phyloP scores from a whole-genome alignment of 1,140 invertebrate genomes.

The Microplitis demolitor region DNA sequence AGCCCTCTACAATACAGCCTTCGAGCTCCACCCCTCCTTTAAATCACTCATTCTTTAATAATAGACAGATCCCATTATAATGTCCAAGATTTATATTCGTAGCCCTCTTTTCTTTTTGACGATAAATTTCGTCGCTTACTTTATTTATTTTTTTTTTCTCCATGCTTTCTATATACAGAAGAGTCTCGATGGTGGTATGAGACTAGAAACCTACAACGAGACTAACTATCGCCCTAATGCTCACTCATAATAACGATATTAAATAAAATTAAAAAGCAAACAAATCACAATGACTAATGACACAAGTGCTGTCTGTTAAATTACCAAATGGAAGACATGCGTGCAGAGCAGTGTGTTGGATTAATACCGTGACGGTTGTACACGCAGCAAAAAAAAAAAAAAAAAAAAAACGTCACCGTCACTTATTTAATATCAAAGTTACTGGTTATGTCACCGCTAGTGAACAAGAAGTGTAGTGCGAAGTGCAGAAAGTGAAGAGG shows the following conservation, averaged over 20 bases:
- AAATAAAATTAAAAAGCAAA: not conserved
- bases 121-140: conserved; percentile 56
- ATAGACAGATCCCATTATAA: conserved; percentile 64
- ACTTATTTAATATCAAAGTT: not conserved
- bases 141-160: conserved; percentile 34
- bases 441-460: not conserved
- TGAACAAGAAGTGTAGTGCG: not conserved
- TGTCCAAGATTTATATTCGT: conserved; percentile 60
- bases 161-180: too few relatives aligned
- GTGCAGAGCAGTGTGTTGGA: not conserved
- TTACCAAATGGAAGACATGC: not conserved
- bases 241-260: not conserved
- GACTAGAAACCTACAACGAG: not conserved
- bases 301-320: not conserved
- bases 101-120: conserved; percentile 60
- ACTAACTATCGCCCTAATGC: not conserved
- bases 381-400: not conserved
- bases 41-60: conserved; percentile 65
- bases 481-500: not conserved
- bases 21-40: conserved; percentile 57
- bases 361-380: not conserved
- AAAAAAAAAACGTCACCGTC: not conserved
- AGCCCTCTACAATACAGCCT: conserved; percentile 27
- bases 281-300: not conserved
- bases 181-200: not conserved